Evolutionary conservation across 2,113 vertebrate genomes (phyloP).

Genomic region (Desmodus rotundus): DNA sequence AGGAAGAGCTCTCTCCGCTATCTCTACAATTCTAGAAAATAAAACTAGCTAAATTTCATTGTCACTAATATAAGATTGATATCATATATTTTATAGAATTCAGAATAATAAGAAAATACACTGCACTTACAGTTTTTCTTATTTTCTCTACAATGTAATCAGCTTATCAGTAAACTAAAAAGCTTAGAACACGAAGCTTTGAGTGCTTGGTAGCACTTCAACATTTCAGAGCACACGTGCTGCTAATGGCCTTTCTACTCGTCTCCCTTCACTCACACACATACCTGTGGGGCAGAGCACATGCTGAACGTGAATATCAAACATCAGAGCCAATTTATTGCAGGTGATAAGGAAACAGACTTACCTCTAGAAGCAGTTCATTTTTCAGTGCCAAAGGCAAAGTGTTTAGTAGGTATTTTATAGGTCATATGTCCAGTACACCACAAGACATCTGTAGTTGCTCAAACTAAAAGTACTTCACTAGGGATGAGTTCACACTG

Average conservation of each 20-base stretch:
- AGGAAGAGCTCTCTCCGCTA: constrained; percentile 21
- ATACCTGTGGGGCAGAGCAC: not conserved
- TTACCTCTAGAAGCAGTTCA: constrained; percentile 51
- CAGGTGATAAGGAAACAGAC: constrained; percentile 50
- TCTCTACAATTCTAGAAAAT: constrained; percentile 50
- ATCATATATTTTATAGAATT: constrained; percentile 48
- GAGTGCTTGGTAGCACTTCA: constrained; percentile 29
- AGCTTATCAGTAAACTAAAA: constrained; percentile 36
- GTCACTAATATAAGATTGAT: constrained; percentile 53
- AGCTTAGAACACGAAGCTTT: constrained; percentile 3
- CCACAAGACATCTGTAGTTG: constrained; percentile 48
- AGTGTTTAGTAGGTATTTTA: constrained; percentile 70
- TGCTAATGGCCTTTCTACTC: constrained; percentile 5
- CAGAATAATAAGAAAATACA: not conserved
- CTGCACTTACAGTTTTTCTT: constrained; percentile 12
- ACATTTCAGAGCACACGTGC: constrained; percentile 54
- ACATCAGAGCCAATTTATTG: constrained; percentile 61
- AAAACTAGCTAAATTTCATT: constrained; percentile 40
- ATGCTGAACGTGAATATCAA: constrained; percentile 24
- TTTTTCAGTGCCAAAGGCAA: constrained; percentile 48
- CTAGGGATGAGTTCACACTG: not conserved
- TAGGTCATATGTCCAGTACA: constrained; percentile 50
- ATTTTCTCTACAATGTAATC: constrained; percentile 41
- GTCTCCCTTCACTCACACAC: constrained; percentile 44
- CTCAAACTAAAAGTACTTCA: constrained; percentile 37